Percentiles rank a stretch among this genome's conserved stretches.
phyloP scores from a whole-genome alignment of 2,888 invertebrate genomes.

The Xestia rhomboidea region DNA sequence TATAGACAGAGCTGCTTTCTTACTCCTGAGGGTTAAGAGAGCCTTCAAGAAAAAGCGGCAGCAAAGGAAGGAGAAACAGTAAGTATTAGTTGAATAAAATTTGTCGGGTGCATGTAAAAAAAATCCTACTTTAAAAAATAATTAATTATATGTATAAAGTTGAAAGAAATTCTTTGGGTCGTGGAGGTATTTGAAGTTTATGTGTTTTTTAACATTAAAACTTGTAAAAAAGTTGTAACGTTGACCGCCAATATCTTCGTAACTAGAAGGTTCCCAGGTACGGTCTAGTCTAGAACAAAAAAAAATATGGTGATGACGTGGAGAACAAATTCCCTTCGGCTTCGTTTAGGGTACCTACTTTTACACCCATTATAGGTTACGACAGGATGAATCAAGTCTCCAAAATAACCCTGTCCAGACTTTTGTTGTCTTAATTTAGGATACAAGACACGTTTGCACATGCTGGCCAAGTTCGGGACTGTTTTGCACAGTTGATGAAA shows the following conservation, averaged over 20 bases:
- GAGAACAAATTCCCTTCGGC: too few species aligned
- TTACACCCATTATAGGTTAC: too few species aligned
- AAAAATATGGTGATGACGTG: too few species aligned
- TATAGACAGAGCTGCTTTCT: slow-evolving; percentile 97
- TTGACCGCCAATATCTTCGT: too few species aligned
- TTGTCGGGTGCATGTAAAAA: background rate
- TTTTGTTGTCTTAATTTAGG: slow-evolving; percentile 9
- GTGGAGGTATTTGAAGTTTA: too few species aligned
- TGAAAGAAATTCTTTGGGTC: background rate
- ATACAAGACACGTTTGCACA: slow-evolving; percentile 29
- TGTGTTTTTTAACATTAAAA: too few species aligned
- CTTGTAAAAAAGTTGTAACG: too few species aligned
- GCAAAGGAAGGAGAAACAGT: slow-evolving; percentile 96
- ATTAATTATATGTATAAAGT: background rate
- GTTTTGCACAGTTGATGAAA: slow-evolving; percentile 30
- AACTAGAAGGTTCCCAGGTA: too few species aligned
- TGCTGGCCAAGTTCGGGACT: background rate
- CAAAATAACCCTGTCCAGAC: background rate
- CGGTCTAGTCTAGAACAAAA: too few species aligned
- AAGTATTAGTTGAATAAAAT: slow-evolving; percentile 81
- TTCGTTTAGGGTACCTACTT: too few species aligned
- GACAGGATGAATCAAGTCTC: background rate
- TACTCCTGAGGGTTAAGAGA: slow-evolving; percentile 96
- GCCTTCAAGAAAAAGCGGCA: slow-evolving; percentile 97
- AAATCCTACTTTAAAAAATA: background rate